Conservation (phyloP, 2,888 invertebrate genomes). For the Lymantria monacha region DNA sequence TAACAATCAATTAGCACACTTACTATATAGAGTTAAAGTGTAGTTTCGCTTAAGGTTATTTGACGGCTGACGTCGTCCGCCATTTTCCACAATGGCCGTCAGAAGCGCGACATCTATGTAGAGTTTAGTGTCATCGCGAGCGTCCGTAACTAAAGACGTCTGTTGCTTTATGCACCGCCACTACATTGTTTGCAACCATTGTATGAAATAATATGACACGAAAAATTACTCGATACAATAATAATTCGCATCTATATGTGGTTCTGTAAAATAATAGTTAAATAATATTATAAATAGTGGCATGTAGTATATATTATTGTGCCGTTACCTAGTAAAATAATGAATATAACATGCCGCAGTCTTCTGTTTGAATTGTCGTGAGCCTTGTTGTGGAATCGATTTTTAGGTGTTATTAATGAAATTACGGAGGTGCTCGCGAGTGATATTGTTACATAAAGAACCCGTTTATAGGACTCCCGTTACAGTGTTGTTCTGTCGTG, state of each 20-base stretch:
- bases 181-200: conserved; percentile 70
- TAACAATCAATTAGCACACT: conserved; percentile 25
- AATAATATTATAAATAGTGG: conserved; percentile 29
- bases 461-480: conserved; percentile 46
- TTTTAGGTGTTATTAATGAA: conserved; percentile 82
- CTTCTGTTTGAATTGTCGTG: conserved; percentile 74
- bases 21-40: conserved; percentile 12
- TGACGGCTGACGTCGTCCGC: conserved; percentile 66
- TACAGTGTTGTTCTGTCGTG: conserved; percentile 39
- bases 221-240: conserved; percentile 45
- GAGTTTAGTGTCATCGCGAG: conserved; percentile 72
- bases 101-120: conserved; percentile 71
- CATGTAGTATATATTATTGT: conserved; percentile 31
- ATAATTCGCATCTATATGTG: conserved; percentile 37
- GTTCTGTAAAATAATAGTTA: conserved; percentile 36
- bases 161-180: conserved; percentile 29
- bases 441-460: conserved; percentile 64
- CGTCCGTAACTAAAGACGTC: conserved; percentile 57
- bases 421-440: conserved; percentile 74
- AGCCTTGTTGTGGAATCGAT: conserved; percentile 77
- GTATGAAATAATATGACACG: conserved; percentile 67
- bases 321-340: conserved; percentile 65
- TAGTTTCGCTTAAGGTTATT: conserved; percentile 39
- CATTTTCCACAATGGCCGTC: conserved; percentile 76
- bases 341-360: conserved; percentile 73